These are phyloP conservation scores for Melinaea marsaeus DNA, from an alignment of 2,888 invertebrate species.

Conservation along the genomic window DNA sequence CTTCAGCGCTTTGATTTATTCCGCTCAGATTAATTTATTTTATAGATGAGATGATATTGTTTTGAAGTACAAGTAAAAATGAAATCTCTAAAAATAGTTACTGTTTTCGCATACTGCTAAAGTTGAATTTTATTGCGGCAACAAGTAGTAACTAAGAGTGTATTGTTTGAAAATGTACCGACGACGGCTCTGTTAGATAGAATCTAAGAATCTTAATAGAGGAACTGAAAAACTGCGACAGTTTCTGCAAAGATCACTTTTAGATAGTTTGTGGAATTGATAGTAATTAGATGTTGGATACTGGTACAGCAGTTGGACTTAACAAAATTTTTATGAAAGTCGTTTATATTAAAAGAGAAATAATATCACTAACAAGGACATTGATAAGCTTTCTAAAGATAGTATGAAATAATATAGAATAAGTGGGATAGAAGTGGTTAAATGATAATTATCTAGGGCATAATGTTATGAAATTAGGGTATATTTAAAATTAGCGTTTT, in stretches of 20 bases:
- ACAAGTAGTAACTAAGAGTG: background rate
- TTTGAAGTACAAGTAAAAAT: background rate
- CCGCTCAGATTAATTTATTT: background rate
- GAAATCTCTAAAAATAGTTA: background rate
- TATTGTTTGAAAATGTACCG: background rate
- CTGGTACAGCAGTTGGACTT: background rate
- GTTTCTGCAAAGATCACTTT: slow-evolving; percentile 2
- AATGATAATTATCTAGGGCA: too few species aligned
- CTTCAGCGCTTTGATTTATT: too few species aligned
- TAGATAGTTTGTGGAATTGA: slow-evolving; percentile 14
- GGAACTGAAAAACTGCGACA: background rate
- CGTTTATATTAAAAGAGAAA: too few species aligned
- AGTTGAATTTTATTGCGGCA: background rate
- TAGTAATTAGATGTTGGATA: slow-evolving; percentile 3
- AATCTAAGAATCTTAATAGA: background rate
- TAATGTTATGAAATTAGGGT: too few species aligned
- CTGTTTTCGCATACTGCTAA: background rate
- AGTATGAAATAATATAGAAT: too few species aligned
- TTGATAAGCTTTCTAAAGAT: too few species aligned
- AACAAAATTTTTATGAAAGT: too few species aligned
- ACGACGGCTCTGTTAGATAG: slow-evolving; percentile 1
- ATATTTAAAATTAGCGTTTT: too few species aligned
- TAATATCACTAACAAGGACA: too few species aligned
- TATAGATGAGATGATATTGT: background rate
- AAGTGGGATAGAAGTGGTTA: too few species aligned